Evolutionary conservation across 2,113 vertebrate genomes (phyloP).

Genomic region (Aix galericulata): DNA sequence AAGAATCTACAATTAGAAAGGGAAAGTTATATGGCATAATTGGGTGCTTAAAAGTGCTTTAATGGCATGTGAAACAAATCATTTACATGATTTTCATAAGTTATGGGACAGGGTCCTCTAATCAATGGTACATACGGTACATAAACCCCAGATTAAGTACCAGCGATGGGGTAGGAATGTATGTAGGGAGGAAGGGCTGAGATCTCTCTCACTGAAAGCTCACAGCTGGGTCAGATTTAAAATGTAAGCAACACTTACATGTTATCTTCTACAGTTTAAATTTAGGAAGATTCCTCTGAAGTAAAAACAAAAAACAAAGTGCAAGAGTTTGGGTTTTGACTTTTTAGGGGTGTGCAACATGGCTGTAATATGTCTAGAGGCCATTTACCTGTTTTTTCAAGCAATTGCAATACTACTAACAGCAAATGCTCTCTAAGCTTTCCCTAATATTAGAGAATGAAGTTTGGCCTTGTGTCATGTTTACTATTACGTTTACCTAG

Average conservation of each 20-base stretch:
- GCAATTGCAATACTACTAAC: not conserved
- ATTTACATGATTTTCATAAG: not conserved
- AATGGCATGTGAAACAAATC: not conserved
- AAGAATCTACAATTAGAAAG: not conserved
- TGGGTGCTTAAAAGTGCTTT: not conserved
- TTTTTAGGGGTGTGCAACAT: not conserved
- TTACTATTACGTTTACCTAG: not conserved
- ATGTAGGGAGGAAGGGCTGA: not conserved
- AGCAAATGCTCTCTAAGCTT: not conserved
- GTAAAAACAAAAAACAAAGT: not conserved
- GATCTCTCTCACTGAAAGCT: not conserved
- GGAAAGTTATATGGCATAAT: not conserved
- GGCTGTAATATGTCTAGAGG: fast-evolving
- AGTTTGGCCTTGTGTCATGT: not conserved
- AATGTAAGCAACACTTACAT: not conserved
- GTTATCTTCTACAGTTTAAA: not conserved
- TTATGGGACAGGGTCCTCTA: not conserved
- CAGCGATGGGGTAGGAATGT: fast-evolving
- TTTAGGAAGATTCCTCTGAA: not conserved
- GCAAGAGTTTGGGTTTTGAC: not conserved
- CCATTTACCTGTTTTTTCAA: not conserved
- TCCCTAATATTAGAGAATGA: not conserved
- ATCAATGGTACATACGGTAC: not conserved
- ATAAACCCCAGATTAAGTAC: not conserved
- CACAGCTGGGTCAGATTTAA: not conserved